Evolutionary conservation across 1,140 invertebrate species (phyloP).

Genomic region (Conus ventricosus): DNA sequence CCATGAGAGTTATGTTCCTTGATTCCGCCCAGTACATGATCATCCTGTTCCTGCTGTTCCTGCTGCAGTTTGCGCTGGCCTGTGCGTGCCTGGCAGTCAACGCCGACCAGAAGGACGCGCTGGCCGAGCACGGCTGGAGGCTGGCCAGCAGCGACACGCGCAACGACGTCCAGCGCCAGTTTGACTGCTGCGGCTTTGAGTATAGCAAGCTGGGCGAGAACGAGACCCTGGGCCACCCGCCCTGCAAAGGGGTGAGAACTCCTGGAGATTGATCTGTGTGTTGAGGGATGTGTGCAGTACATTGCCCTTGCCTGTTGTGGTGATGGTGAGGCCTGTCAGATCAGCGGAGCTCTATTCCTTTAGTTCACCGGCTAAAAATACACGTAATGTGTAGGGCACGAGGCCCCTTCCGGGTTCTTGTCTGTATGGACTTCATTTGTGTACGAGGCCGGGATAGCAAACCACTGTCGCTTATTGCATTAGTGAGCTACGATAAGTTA

Average conservation of each 20-base stretch:
- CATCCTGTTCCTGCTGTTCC: conserved; percentile 92
- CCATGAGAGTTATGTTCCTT: conserved; percentile 39
- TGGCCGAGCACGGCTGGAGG: conserved; percentile 80
- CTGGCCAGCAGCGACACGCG: conserved; percentile 54
- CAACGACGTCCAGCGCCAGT: conserved; percentile 61
- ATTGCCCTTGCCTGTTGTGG: no score
- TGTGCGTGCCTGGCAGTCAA: conserved; percentile 96
- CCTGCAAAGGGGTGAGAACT: conserved; percentile 74
- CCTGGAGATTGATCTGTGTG: no score
- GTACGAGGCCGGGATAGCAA: no score
- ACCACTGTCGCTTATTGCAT: no score
- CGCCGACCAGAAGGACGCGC: conserved; percentile 86
- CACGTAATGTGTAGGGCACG: no score
- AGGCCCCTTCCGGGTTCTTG: no score
- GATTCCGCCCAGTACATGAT: conserved; percentile 87
- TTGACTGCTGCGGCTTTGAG: conserved; percentile 89
- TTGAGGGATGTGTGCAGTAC: no score
- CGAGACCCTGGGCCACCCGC: conserved; percentile 76
- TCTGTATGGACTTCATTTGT: no score
- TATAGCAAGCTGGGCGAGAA: conserved; percentile 57
- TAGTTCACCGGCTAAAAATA: no score
- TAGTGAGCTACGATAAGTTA: no score
- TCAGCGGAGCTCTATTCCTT: no score
- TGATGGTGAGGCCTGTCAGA: no score
- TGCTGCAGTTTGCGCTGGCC: conserved; percentile 92